Percentiles rank a stretch among this genome's conserved stretches.
These are phyloP conservation scores for Spheniscus mendiculus DNA, from an alignment of 2,113 vertebrate species.

Conservation along the genomic window DNA sequence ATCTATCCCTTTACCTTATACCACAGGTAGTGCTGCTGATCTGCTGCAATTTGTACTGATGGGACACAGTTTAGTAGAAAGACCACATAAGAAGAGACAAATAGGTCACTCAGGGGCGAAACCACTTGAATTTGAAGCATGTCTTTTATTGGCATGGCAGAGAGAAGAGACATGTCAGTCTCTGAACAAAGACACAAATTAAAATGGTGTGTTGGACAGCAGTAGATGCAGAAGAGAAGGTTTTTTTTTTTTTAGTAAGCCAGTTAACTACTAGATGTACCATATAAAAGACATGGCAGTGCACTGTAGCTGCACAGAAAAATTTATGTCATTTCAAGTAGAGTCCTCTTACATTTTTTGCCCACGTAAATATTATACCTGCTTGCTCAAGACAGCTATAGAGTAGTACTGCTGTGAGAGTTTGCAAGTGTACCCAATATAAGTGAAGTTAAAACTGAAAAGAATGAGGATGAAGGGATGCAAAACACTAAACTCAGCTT, in stretches of 20 bases:
- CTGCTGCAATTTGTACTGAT: neutral
- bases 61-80: neutral
- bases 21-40: neutral
- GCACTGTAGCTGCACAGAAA: neutral
- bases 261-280: neutral
- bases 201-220: neutral
- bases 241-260: neutral
- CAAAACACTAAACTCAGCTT: neutral
- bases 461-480: neutral
- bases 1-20: neutral
- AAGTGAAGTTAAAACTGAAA: neutral
- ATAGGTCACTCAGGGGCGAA: neutral
- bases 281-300: neutral
- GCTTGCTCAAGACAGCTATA: neutral
- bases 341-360: neutral
- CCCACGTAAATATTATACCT: neutral
- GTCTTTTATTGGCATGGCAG: neutral
- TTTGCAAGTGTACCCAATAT: accelerated
- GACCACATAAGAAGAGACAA: neutral
- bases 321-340: accelerated
- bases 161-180: neutral
- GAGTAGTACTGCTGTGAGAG: neutral
- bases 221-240: neutral
- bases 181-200: neutral
- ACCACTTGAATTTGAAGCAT: neutral